Conservation (phyloP, 2,113 vertebrate genomes). For the Tachysurus vachellii region DNA sequence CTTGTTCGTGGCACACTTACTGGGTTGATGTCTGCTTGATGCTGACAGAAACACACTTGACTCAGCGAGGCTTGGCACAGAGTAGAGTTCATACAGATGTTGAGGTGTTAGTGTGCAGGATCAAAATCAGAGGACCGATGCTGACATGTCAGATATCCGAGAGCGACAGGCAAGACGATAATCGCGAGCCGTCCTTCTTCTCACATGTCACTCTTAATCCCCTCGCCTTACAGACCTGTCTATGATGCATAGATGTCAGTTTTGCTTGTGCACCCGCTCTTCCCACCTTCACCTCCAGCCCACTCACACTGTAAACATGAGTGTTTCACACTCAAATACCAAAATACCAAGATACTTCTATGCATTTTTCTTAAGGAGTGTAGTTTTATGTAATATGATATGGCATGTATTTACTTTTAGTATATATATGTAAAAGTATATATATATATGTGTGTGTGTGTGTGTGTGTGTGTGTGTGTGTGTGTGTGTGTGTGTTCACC, state of each 20-base stretch:
- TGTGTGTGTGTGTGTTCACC: not conserved
- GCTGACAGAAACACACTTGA: conserved; percentile 39
- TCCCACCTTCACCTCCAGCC: conserved; percentile 21
- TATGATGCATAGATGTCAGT: conserved; percentile 59
- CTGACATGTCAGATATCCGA: conserved; percentile 38
- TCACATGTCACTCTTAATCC: conserved; percentile 74
- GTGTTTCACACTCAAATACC: too few species aligned
- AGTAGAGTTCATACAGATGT: conserved; percentile 13
- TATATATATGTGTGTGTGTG: too few species aligned
- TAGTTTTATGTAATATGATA: not conserved
- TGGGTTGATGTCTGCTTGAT: conserved; percentile 24
- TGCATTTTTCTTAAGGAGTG: not conserved
- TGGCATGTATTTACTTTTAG: not conserved
- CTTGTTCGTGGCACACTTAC: conserved; percentile 39
- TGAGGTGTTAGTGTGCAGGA: conserved; percentile 21
- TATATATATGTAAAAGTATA: too few species aligned
- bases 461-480: too few species aligned
- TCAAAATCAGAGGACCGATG: conserved; percentile 25
- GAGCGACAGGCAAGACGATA: conserved; percentile 64
- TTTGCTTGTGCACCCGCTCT: conserved; percentile 73
- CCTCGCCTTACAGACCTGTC: conserved; percentile 64
- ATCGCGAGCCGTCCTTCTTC: conserved; percentile 67
- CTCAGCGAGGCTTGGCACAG: conserved; percentile 21
- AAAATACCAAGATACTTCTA: too few species aligned
- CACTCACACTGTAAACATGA: conserved; percentile 42